Evolutionary conservation across 2,113 vertebrate genomes (phyloP), one percentile per base, ranked within the genome.

Genomic region (Bubalus kerabau): DNA sequence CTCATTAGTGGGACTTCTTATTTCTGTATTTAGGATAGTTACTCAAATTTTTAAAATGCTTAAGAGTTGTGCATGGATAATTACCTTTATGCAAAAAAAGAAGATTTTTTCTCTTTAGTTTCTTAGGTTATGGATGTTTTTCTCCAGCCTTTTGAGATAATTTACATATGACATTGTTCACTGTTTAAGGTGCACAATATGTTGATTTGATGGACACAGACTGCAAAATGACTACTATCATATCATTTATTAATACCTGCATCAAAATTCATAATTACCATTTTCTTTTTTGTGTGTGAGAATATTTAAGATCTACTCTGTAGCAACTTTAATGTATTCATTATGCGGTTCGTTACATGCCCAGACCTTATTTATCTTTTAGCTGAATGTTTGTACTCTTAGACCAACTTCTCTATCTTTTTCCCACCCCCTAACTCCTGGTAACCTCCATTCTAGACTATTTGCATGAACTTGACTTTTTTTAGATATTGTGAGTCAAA

Each of bases 351-450:
- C 21, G 23, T 40, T 23, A 52, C 46, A 43, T 52, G 32, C 16
- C 32, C 26, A 17, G 17, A 67, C 4, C 16, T 43, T 83, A 92
- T 23, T 40, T 48, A 92, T 82, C 59, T 54, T 92, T 40, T 52
- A 82, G 59, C 24, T 91, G 32, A 48, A 82, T 52, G 7, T 91
- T 52, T 82, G 43, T 64, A 67, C 16, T 15, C 12, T 64, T 64
- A 32, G 48, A 52, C 11, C n/a, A 92, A 36, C 24, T 64, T 67
- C 57, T 83, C 48, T 17, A 32, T 17, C 23, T 64, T 46, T 23
- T 5, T 1, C 57, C 16, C 46, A 81, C 10, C 7, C 5, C 1
- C 32, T 4, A 36, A 16, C 6, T 15, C 2, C 23, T 2, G 0
- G 43, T 50, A 50, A 91, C 6, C 15, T 52, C 23, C 11, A n/a